phyloP scores from a whole-genome alignment of 2,797 vertebrate genomes.

The Hydrolagus colliei region DNA sequence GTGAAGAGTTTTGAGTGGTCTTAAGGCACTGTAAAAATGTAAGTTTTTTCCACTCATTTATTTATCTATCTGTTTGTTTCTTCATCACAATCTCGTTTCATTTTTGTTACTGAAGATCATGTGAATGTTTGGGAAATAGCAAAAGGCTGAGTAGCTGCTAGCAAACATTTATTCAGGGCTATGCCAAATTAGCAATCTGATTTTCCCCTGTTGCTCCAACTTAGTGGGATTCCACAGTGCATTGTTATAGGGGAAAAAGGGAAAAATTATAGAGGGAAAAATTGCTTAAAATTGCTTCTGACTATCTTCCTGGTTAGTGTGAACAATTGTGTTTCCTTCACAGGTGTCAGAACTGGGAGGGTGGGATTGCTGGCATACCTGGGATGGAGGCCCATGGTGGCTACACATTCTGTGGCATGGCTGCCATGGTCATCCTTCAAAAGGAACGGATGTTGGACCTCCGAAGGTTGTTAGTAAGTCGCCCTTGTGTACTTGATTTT shows the following conservation, averaged over 20 bases:
- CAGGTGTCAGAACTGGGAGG: slow-evolving; percentile 98
- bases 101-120: no score
- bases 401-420: slow-evolving; percentile 89
- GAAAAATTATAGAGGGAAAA: neutral
- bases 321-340: slow-evolving; percentile 1
- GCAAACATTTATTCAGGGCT: neutral
- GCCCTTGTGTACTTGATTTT: neutral
- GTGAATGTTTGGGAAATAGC: neutral
- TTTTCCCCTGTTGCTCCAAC: neutral
- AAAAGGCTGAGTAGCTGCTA: neutral
- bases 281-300: neutral
- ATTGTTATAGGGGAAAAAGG: neutral
- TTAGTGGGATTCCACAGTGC: no score
- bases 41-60: no score
- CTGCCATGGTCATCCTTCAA: slow-evolving; percentile 83
- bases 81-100: no score
- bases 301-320: neutral
- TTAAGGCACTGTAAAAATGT: neutral
- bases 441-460: slow-evolving; percentile 83
- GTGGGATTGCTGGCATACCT: slow-evolving; percentile 83
- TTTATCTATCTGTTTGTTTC: no score
- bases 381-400: slow-evolving; percentile 91
- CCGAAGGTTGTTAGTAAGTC: slow-evolving; percentile 77
- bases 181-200: neutral
- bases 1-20: neutral